phyloP scores from a whole-genome alignment of 2,113 vertebrate genomes.

The Istiophorus platypterus region DNA sequence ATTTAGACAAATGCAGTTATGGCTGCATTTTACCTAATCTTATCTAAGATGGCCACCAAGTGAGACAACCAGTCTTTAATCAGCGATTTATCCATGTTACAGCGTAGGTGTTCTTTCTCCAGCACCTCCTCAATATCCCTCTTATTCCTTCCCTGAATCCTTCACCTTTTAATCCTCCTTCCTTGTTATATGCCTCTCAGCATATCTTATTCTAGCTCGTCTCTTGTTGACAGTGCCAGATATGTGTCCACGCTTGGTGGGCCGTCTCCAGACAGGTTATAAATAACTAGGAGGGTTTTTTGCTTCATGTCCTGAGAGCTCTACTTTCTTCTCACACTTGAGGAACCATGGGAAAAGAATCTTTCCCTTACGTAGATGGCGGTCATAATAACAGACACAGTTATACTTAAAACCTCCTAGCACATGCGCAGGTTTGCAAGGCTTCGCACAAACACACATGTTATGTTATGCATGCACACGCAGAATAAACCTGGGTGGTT shows the following conservation, averaged over 20 bases:
- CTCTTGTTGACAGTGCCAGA: slow-evolving; percentile 74
- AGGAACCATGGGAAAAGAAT: slow-evolving; percentile 83
- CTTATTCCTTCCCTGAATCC: slow-evolving; percentile 41
- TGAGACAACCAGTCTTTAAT: slow-evolving; percentile 13
- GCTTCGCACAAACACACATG: slow-evolving; percentile 50
- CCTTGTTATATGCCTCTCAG: slow-evolving; percentile 50
- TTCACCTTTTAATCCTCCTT: slow-evolving; percentile 49
- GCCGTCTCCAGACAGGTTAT: slow-evolving; percentile 79
- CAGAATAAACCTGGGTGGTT: slow-evolving; percentile 41
- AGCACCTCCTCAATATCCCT: slow-evolving; percentile 42
- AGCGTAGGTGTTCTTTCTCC: slow-evolving; percentile 11
- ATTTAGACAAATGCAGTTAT: slow-evolving; percentile 24
- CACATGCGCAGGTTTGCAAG: slow-evolving; percentile 47
- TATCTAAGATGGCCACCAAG: slow-evolving; percentile 28
- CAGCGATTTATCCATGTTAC: slow-evolving; percentile 23
- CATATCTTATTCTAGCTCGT: slow-evolving; percentile 65
- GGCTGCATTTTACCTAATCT: slow-evolving; percentile 43
- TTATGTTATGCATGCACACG: slow-evolving; percentile 32
- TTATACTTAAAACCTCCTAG: slow-evolving; percentile 67
- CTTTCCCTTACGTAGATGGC: slow-evolving; percentile 80
- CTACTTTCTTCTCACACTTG: slow-evolving; percentile 81
- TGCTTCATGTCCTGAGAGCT: slow-evolving; percentile 77
- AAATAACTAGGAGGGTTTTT: slow-evolving; percentile 78
- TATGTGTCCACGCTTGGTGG: slow-evolving; percentile 73
- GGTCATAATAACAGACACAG: slow-evolving; percentile 70